A percentile compares a stretch with the other conserved stretches of the same genome.
phyloP scores from a whole-genome alignment of 2,888 invertebrate species.

The Cheilosia soror region DNA sequence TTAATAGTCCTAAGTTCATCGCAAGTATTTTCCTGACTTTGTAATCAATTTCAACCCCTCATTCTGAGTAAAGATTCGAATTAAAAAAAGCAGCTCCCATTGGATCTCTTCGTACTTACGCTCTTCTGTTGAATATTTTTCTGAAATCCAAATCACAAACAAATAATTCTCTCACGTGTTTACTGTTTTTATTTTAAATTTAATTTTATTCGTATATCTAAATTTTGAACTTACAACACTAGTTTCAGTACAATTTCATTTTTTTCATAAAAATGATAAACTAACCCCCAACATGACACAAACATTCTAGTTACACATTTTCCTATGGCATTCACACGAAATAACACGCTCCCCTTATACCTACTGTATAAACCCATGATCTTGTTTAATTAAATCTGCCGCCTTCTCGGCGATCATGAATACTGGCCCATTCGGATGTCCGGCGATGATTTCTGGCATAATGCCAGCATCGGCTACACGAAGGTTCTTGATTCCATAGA shows the following conservation, averaged over 20 bases:
- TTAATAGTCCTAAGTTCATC: too few species aligned
- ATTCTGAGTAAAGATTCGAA: not conserved
- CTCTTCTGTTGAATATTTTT: not conserved
- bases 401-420: slow-evolving; percentile 86
- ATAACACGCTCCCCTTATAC: not conserved
- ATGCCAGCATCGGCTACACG: slow-evolving; percentile 86
- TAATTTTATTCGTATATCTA: slow-evolving; percentile 50
- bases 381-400: slow-evolving; percentile 85
- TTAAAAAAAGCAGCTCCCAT: not conserved
- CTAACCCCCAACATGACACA: slow-evolving; percentile 20
- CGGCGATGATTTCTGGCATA: slow-evolving; percentile 85
- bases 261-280: slow-evolving; percentile 60
- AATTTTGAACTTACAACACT: slow-evolving; percentile 56
- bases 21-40: too few species aligned
- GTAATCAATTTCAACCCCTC: too few species aligned
- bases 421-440: slow-evolving; percentile 85
- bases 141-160: not conserved
- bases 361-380: slow-evolving; percentile 82
- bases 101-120: not conserved
- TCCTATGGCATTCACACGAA: slow-evolving; percentile 55
- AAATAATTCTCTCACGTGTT: not conserved
- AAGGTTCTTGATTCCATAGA: slow-evolving; percentile 84
- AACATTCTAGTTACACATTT: slow-evolving; percentile 47
- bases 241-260: slow-evolving; percentile 71
- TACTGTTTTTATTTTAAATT: slow-evolving; percentile 1